phyloP scores from a whole-genome alignment of 2,113 vertebrate genomes.

The Gymnarchus niloticus region DNA sequence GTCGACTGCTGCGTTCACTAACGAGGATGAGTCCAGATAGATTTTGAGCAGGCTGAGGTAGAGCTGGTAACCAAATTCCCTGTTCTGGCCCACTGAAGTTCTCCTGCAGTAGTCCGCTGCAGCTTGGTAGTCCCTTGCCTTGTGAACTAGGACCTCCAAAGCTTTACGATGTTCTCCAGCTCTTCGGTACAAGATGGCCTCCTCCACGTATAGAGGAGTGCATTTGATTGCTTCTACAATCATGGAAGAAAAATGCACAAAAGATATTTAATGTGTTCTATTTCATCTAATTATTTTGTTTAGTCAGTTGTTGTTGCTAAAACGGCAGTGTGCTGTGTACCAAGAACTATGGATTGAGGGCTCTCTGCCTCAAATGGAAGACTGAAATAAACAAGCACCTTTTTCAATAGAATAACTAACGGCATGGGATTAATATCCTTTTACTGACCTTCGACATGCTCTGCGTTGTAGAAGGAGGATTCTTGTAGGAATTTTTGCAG shows the following conservation, averaged over 20 bases:
- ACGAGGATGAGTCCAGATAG: conserved; percentile 44
- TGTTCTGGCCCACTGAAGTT: conserved; percentile 34
- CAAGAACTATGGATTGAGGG: neutral
- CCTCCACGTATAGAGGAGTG: conserved; percentile 49
- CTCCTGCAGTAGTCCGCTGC: conserved; percentile 57
- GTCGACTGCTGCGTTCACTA: conserved; percentile 41
- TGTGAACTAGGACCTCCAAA: conserved; percentile 49
- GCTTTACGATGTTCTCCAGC: conserved; percentile 47
- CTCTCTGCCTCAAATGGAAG: neutral
- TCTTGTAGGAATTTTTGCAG: conserved; percentile 55
- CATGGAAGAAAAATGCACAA: neutral
- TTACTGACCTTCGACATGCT: conserved; percentile 43
- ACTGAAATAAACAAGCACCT: neutral
- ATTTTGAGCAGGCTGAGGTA: conserved; percentile 49
- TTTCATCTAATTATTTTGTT: neutral
- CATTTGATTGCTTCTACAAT: conserved; percentile 37
- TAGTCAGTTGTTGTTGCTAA: neutral
- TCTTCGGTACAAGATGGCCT: conserved; percentile 51
- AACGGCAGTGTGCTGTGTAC: neutral
- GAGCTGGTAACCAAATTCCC: conserved; percentile 35
- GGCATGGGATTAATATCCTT: neutral
- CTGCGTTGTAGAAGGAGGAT: conserved; percentile 45
- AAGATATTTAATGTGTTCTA: neutral
- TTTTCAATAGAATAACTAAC: neutral
- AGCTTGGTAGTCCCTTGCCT: conserved; percentile 39